Base-by-base conservation (phyloP, 2,888 invertebrate species). In the Perizoma affinitatum region DNA sequence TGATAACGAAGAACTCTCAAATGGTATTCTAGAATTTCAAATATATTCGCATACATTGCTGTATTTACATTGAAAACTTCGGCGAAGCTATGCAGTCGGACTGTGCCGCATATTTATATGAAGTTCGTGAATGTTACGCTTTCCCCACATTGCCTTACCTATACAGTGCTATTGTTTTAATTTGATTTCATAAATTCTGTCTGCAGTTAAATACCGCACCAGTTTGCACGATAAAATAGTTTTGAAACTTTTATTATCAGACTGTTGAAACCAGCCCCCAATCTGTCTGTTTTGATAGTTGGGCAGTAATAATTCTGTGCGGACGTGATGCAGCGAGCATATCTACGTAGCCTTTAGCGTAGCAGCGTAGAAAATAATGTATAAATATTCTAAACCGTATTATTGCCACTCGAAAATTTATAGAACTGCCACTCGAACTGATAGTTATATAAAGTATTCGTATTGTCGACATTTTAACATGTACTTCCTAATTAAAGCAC, bases 401-500 rank as follows among this genome's bases (percentile, higher is more conserved):
- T 22, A 2, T 22, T 22, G 22, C 22, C 22, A 22, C 22, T 22
- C 22, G 1, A 22, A 1, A 22, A 22, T 22, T 22, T 22, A 22
- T 22, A 22, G 22, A 22, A 22, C 22, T 22, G 3, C 22, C 22
- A 22, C 22, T 22, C 22, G 22, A 22, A 22, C 22, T 22, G 22
- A 22, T 22, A 22, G 22, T 22, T 22, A 22, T 22, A 22, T 22
- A 22, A 22, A 22, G 22, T 22, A 22, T 2, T 22, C 3, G 22
- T 22, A 22, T 38, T 38, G 38, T 5, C 1, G 38, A 5, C 7
- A 38, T 7, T 38, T 7, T 33, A 63, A 54, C 44, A 57, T 38
- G 58, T 63, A 53, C 56, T 64, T 66, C 67, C 74, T 79, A 78
- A 81, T 80, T 78, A 77, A 75, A 76, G 74, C 73, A 75, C 72